These are phyloP conservation scores for Matsumyia berberina DNA, from an alignment of 2,888 invertebrate genomes.

Conservation along the genomic window DNA sequence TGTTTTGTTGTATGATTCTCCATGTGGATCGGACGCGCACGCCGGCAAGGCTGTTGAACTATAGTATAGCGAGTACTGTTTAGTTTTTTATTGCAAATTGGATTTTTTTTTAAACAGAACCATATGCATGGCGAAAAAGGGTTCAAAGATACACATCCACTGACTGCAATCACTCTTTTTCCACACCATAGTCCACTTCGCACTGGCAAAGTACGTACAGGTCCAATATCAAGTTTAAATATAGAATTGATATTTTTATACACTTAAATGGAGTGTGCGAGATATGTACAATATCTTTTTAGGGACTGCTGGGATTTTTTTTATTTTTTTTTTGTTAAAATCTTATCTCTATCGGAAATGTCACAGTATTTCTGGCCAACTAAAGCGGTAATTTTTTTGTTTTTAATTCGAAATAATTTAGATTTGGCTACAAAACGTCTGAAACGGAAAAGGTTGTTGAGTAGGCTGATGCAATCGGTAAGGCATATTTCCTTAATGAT, in stretches of 20 bases:
- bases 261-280: background rate
- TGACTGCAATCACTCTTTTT: too few relatives aligned
- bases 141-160: background rate
- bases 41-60: conserved; percentile 68
- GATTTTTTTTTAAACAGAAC: conserved; percentile 6
- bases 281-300: background rate
- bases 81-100: conserved; percentile 28
- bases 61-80: conserved; percentile 10
- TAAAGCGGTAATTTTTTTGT: background rate
- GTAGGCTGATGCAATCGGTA: conserved; percentile 23
- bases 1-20: conserved; percentile 39
- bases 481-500: background rate
- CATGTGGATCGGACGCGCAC: conserved; percentile 45
- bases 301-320: background rate
- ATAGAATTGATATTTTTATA: conserved; percentile 11
- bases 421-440: background rate
- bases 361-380: background rate
- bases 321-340: background rate
- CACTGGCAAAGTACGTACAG: background rate
- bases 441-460: background rate
- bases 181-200: too few relatives aligned
- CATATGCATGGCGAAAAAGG: background rate
- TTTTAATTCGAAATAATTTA: too few relatives aligned
- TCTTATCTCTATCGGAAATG: conserved; percentile 29
- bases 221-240: conserved; percentile 12